Base-by-base conservation (phyloP, 1,140 invertebrate species). In the Drosophila sechellia region DNA sequence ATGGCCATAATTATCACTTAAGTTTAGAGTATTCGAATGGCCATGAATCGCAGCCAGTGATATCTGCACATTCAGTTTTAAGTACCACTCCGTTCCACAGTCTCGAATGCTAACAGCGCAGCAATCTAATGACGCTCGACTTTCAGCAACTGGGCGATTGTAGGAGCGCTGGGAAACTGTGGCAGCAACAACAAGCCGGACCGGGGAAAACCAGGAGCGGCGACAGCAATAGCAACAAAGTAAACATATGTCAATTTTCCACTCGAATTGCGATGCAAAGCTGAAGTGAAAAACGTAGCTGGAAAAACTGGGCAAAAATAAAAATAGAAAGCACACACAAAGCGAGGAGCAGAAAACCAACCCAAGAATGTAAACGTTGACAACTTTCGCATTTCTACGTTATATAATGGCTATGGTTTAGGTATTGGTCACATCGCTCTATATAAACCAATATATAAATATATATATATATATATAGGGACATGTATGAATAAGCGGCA, bases 201-300 rank as follows among this genome's bases (percentile, higher is more conserved):
- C 49, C 35, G 15, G 54, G 56, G 42, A 55, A 61, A 58, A 48
- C 63, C 63, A 60, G 60, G 46, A 73, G 45, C 45, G 40, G 66
- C 34, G 42, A 52, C 50, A 59, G 69, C 54, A 52, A 54, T 39
- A 74, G 68, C 65, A 89, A 77, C 84, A 89, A 80, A 87, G 84
- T 89, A 87, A 87, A 87, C 84, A 87, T 89, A 87, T 87, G 84
- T 89, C 84, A 87, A 87, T 89, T 87, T 87, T 87, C 84, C 84
- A 84, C 84, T 87, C 79, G 84, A 87, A 77, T 79, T 89, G 84
- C 84, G 84, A 89, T 87, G 79, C 84, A 87, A 87, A 87, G 84
- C 79, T 77, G 52, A 79, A 84, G 76, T 86, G 84, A 89, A 86
- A 86, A 86, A 83, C 79, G 83, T 87, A 83, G 63, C 63, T 59